Conservation (phyloP, 2,113 vertebrate genomes). For the Pachyramphus minor region DNA sequence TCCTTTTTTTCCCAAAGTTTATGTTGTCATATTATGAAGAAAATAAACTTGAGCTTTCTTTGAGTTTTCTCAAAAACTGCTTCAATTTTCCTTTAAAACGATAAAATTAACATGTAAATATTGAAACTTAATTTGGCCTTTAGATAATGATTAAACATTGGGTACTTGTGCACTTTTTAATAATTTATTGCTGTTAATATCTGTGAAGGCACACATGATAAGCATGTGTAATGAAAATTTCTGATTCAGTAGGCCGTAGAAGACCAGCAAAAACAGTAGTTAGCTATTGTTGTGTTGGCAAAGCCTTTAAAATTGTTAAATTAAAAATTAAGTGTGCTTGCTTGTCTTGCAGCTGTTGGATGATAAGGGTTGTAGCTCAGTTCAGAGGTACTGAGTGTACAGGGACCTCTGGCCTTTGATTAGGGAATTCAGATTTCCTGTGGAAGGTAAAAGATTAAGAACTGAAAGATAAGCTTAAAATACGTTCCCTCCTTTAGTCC, state of each 20-base stretch:
- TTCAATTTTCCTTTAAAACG: not conserved
- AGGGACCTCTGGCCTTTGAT: not conserved
- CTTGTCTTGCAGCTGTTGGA: not conserved
- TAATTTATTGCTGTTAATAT: not conserved
- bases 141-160: not conserved
- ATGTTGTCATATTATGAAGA: not conserved
- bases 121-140: not conserved
- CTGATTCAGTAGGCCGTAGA: not conserved
- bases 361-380: not conserved
- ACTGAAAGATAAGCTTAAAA: not conserved
- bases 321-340: not conserved
- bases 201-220: not conserved
- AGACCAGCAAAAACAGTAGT: not conserved
- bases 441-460: not conserved
- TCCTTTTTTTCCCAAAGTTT: not conserved
- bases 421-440: slow-evolving; percentile 2
- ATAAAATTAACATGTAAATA: not conserved
- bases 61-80: not conserved
- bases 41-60: not conserved
- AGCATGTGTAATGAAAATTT: not conserved
- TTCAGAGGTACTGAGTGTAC: not conserved
- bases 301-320: not conserved
- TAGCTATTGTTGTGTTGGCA: not conserved
- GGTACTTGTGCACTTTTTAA: not conserved
- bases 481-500: not conserved